Evolutionary conservation across 1,140 invertebrate species (phyloP), one percentile per base, ranked within the genome.

Genomic region (Tetramorium parvispinum): DNA sequence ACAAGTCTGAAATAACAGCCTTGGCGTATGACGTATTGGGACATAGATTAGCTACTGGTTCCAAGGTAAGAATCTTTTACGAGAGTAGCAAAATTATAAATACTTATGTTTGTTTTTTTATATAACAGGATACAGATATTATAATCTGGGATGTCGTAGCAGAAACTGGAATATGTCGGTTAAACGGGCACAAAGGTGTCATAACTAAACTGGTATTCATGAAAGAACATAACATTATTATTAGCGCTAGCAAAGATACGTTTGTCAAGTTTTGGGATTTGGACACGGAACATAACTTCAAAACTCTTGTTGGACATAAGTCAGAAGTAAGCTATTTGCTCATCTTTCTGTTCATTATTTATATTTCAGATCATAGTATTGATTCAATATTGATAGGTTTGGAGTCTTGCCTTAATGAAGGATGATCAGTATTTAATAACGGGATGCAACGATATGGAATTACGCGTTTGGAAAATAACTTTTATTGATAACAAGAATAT

Each of bases 241-340:
- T 99, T 11, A 98, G 98, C 88, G 97, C 97, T 73, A 99, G 98
- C 2, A 99, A 98, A 94, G 99, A 99, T 94, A 98, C 98, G 18
- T 98, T 98, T 94, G 96, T 99, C 0, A 99, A 99, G 93, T 99
- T 99, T 93, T 99, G 99, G 99, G 98, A 99, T 95, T 95, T 99
- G 76, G 97, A 98, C 87, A 99, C 98, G 32, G 97, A 99, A 91
- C 98, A 99, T 93, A 99, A 99, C 94, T 99, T 99, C 91, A 98
- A 98, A 94, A 99, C 99, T 10, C 95, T 99, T 24, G 96, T 97
- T 63, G 97, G 97, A 76, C 97, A 98, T 95, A 96, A 96, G 93
- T 97, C 97, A 85, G 97, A 98, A 95, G 97, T 97, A 94, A 92
- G 37, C 16, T 55, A 43, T n/a, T 82, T 46, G 18, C 13, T 82